Evolutionary conservation across 2,113 vertebrate genomes (phyloP).

Genomic region (Erythrolamprus reginae): DNA sequence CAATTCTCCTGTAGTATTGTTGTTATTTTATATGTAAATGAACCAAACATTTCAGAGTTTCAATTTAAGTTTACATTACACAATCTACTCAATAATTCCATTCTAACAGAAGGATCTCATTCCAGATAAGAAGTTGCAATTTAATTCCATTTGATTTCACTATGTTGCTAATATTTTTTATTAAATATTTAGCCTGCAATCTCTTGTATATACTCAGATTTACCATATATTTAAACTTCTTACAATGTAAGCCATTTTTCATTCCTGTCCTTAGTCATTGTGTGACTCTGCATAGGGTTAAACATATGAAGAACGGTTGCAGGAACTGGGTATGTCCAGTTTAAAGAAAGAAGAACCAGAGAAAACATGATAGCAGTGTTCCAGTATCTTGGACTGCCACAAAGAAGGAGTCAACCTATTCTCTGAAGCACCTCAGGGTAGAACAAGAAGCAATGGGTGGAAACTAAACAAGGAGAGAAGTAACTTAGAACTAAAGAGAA

Average conservation of each 20-base stretch:
- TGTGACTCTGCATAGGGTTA: background rate
- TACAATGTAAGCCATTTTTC: background rate
- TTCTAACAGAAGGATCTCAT: background rate
- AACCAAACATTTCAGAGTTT: background rate
- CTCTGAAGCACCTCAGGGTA: too few species aligned
- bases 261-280: background rate
- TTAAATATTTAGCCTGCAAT: background rate
- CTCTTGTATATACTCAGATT: background rate
- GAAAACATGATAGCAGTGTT: too few species aligned
- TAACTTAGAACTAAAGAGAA: too few species aligned
- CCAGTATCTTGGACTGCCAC: too few species aligned
- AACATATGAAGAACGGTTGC: too few species aligned
- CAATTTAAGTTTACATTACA: background rate
- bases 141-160: background rate
- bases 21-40: slow-evolving; percentile 11
- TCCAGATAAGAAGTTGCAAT: background rate
- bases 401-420: too few species aligned
- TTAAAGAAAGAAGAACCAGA: too few species aligned
- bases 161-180: background rate
- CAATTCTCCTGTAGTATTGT: background rate
- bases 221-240: background rate
- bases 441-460: too few species aligned
- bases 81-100: background rate
- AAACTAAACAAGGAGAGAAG: too few species aligned
- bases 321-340: too few species aligned